Conservation (phyloP, 2,888 invertebrate species). For the Lissonota sp. region DNA sequence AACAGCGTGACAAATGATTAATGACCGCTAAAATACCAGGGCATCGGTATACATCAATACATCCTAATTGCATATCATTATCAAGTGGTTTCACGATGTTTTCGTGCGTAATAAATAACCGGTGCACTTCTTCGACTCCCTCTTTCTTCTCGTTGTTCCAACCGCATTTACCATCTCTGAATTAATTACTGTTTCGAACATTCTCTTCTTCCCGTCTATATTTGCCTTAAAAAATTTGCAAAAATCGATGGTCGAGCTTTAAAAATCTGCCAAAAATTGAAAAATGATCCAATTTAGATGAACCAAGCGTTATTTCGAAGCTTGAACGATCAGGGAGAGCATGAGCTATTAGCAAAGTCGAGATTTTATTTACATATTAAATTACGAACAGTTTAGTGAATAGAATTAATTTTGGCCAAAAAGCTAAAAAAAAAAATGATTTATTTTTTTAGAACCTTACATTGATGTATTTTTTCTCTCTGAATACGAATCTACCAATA, state of each 20-base stretch:
- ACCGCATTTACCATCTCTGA: conserved; percentile 54
- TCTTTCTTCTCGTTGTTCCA: conserved; percentile 26
- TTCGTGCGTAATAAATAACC: conserved; percentile 65
- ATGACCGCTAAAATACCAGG: conserved; percentile 64
- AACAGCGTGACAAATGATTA: conserved; percentile 65
- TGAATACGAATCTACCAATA: too few species aligned
- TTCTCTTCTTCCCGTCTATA: conserved; percentile 35
- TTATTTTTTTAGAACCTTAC: too few species aligned
- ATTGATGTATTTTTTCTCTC: too few species aligned
- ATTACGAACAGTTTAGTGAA: too few species aligned
- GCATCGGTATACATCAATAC: conserved; percentile 61
- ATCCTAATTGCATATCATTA: conserved; percentile 65
- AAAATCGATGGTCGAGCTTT: too few species aligned
- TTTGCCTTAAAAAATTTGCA: background rate
- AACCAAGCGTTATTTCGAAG: too few species aligned
- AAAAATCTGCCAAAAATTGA: too few species aligned
- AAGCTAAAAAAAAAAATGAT: too few species aligned
- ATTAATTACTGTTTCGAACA: conserved; percentile 62
- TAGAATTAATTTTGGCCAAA: background rate
- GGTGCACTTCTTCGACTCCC: conserved; percentile 49
- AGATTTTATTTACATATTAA: too few species aligned
- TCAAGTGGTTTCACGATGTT: conserved; percentile 52
- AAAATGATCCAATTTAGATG: too few species aligned
- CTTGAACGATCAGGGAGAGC: too few species aligned
- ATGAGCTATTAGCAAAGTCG: too few species aligned